Conservation (phyloP, 2,113 vertebrate genomes). For the Myotis davidii region DNA sequence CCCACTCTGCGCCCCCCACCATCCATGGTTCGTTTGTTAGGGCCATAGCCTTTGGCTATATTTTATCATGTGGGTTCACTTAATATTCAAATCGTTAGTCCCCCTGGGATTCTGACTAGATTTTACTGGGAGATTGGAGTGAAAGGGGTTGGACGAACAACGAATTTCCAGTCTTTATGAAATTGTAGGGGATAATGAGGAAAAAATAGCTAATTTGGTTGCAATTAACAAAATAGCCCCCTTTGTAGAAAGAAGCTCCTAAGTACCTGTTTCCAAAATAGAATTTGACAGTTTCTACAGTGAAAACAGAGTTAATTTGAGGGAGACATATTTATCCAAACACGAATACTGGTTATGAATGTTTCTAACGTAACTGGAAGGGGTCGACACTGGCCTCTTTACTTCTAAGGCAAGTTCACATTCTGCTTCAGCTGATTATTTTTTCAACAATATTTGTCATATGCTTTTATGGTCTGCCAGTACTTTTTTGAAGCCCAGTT, state of each 20-base stretch:
- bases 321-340: conserved; percentile 75
- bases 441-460: conserved; percentile 89
- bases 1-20: background rate
- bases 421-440: conserved; percentile 88
- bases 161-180: conserved; percentile 68
- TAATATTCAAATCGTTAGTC: background rate
- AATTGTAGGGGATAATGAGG: conserved; percentile 69
- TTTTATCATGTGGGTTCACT: background rate
- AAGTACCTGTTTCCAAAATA: conserved; percentile 65
- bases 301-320: conserved; percentile 62
- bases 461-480: conserved; percentile 90
- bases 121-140: conserved; percentile 38
- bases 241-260: conserved; percentile 50
- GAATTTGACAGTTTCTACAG: conserved; percentile 61
- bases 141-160: conserved; percentile 13
- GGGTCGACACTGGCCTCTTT: conserved; percentile 71
- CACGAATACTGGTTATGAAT: conserved; percentile 62
- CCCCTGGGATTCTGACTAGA: background rate
- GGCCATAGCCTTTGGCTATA: background rate
- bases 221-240: conserved; percentile 60
- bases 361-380: conserved; percentile 70
- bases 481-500: conserved; percentile 85
- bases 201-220: conserved; percentile 67
- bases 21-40: background rate
- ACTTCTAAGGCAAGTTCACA: conserved; percentile 86